Percentiles rank a stretch among this genome's conserved stretches.
These are phyloP conservation scores for Columba guinea DNA, from an alignment of 2,797 vertebrate genomes.

Conservation along the genomic window DNA sequence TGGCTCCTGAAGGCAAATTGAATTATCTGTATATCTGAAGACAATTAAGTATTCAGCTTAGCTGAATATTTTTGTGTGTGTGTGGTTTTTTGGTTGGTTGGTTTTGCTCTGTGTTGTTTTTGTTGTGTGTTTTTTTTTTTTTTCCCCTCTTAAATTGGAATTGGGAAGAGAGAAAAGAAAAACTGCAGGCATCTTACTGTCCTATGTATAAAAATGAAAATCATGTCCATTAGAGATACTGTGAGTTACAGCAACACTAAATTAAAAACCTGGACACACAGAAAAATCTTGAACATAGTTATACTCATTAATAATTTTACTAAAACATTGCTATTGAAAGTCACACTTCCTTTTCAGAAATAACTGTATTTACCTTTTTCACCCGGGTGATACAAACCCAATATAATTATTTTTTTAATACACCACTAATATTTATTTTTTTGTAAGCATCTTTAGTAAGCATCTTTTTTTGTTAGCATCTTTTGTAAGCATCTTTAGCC, in stretches of 20 bases:
- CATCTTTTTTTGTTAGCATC: background rate
- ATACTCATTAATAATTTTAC: background rate
- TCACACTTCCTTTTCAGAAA: background rate
- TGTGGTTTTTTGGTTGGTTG: background rate
- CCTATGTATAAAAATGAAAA: background rate
- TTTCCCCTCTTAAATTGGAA: background rate
- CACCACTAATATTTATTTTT: background rate
- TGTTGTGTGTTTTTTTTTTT: no score
- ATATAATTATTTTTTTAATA: background rate
- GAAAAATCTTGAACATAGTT: background rate
- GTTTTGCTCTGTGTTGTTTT: no score
- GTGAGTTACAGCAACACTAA: background rate
- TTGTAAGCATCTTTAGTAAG: background rate
- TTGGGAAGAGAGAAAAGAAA: background rate
- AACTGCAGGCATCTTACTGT: background rate
- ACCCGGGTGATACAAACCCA: background rate
- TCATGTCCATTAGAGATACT: background rate
- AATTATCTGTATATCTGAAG: background rate
- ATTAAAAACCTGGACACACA: background rate
- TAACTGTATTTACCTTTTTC: background rate
- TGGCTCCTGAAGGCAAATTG: background rate
- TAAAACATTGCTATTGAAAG: background rate
- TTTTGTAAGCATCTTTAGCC: background rate
- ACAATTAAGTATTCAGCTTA: background rate
- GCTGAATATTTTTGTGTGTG: background rate